These are phyloP conservation scores for Chloroceryle inda DNA, from an alignment of 2,797 vertebrate species.

Conservation along the genomic window DNA sequence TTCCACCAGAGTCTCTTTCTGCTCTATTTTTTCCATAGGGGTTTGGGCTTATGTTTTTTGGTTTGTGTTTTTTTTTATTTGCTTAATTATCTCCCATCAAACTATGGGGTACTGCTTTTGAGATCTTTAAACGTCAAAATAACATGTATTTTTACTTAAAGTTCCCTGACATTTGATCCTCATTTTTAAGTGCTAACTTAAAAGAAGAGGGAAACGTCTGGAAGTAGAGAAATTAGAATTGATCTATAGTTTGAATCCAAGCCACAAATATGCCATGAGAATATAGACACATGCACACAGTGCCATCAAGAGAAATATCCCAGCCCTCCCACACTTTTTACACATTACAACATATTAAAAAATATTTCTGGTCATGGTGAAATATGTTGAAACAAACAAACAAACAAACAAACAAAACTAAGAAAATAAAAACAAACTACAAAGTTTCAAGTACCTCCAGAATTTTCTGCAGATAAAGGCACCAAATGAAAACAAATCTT, in stretches of 20 bases:
- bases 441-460: neutral
- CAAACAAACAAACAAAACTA: neutral
- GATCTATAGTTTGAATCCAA: slow-evolving; percentile 66
- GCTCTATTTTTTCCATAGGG: neutral
- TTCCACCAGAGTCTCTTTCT: neutral
- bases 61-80: neutral
- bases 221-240: slow-evolving; percentile 23
- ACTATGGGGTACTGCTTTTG: neutral
- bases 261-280: slow-evolving; percentile 60
- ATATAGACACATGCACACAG: slow-evolving; percentile 52
- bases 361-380: slow-evolving; percentile 47
- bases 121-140: slow-evolving; percentile 22
- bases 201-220: slow-evolving; percentile 26
- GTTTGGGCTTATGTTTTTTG: neutral
- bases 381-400: neutral
- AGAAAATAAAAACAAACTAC: neutral
- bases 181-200: slow-evolving; percentile 10
- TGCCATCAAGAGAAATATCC: slow-evolving; percentile 61
- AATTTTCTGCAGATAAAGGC: neutral
- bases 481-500: neutral
- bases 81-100: slow-evolving; percentile 45
- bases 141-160: neutral
- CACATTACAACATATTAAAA: slow-evolving; percentile 62
- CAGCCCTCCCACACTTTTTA: slow-evolving; percentile 66
- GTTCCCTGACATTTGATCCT: neutral